Evolutionary conservation across 2,888 invertebrate species (phyloP).

Genomic region (Oithona nana): DNA sequence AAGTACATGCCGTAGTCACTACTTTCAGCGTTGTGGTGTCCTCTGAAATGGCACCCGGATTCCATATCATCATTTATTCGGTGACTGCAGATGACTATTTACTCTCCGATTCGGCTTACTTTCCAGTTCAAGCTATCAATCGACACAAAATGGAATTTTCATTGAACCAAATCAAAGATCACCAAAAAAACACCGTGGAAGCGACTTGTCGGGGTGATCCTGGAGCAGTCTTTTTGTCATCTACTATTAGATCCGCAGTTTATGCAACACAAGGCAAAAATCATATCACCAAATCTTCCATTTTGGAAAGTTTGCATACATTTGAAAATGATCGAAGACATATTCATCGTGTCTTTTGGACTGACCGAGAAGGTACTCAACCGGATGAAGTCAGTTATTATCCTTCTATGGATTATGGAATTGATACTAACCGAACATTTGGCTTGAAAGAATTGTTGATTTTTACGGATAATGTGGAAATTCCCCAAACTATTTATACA

Average conservation of each 20-base stretch:
- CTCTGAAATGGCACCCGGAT: conserved; percentile 37
- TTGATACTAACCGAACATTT: conserved; percentile 34
- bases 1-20: conserved; percentile 17
- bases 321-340: conserved; percentile 25
- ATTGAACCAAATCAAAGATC: conserved; percentile 36
- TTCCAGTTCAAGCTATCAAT: conserved; percentile 18
- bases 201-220: conserved; percentile 32
- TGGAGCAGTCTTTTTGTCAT: conserved; percentile 34
- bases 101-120: conserved; percentile 18
- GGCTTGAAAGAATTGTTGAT: conserved; percentile 55
- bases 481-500: conserved; percentile 6
- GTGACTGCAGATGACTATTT: conserved; percentile 23
- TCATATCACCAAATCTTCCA: conserved; percentile 26
- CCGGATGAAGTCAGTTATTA: conserved; percentile 22
- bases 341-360: conserved; percentile 15
- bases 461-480: conserved; percentile 49
- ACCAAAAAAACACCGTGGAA: conserved; percentile 34
- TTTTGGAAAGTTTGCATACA: conserved; percentile 24
- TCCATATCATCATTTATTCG: conserved; percentile 33
- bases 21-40: conserved; percentile 35
- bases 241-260: conserved; percentile 25
- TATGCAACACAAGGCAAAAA: conserved; percentile 23
- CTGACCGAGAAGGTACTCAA: conserved; percentile 10
- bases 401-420: conserved; percentile 31
- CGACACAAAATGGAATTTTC: conserved; percentile 22